Percentiles rank a stretch among this genome's conserved stretches.
Evolutionary conservation across 2,113 vertebrate species (phyloP).

Genomic region (Meriones unguiculatus): DNA sequence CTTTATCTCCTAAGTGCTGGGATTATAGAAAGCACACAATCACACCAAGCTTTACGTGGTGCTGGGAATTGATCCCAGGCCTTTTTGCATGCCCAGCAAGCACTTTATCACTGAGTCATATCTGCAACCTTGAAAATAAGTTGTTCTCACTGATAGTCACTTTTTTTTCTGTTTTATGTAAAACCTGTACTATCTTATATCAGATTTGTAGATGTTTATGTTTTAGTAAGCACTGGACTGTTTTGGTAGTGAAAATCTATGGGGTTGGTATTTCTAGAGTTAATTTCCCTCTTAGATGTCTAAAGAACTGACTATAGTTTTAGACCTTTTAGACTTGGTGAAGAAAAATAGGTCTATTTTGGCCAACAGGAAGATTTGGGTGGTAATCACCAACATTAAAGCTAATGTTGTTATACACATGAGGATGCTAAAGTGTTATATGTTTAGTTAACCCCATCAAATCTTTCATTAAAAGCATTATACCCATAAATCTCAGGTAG

Average conservation of each 20-base stretch:
- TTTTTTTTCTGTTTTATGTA: background rate
- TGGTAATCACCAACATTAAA: background rate
- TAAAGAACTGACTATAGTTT: background rate
- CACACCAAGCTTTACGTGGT: background rate
- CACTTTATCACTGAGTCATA: background rate
- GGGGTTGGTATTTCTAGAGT: background rate
- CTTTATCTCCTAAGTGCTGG: background rate
- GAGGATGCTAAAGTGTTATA: background rate
- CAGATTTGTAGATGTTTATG: background rate
- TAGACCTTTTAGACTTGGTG: background rate
- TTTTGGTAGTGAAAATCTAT: background rate
- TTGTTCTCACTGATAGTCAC: background rate
- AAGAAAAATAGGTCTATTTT: background rate
- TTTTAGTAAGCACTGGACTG: background rate
- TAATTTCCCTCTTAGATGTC: background rate
- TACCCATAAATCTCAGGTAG: background rate
- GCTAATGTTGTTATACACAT: background rate
- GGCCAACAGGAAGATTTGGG: background rate
- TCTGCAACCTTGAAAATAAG: background rate
- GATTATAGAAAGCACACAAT: background rate
- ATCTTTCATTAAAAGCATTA: constrained; percentile 35
- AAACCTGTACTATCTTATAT: fast-evolving
- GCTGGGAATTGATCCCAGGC: background rate
- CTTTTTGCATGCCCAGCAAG: background rate
- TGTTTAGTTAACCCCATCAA: background rate